phyloP scores from a whole-genome alignment of 2,797 vertebrate genomes.

The Lithobates sylvaticus region DNA sequence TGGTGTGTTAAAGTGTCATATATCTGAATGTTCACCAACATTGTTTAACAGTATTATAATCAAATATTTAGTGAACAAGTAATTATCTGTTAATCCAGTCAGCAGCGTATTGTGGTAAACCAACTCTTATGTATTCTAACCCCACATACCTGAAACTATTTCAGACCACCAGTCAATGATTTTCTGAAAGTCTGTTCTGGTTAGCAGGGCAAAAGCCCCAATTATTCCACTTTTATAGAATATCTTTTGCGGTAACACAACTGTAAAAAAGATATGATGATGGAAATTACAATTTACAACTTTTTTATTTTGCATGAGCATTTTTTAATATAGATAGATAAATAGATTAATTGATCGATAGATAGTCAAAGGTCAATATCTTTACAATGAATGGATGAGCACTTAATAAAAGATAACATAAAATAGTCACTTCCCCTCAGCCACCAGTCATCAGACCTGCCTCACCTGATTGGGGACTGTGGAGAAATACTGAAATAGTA shows the following conservation, averaged over 20 bases:
- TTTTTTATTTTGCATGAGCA: no score
- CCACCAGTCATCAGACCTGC: no score
- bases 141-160: constrained; percentile 4
- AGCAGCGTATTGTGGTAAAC: constrained; percentile 31
- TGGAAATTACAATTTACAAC: no score
- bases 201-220: not conserved
- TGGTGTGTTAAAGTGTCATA: constrained; percentile 2
- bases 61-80: constrained; percentile 8
- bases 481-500: no score
- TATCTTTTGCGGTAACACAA: not conserved
- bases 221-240: not conserved
- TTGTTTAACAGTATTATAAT: constrained; percentile 2
- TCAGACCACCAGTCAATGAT: not conserved
- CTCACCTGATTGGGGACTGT: no score
- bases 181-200: not conserved
- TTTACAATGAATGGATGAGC: no score
- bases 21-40: not conserved
- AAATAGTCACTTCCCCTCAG: no score
- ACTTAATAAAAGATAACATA: no score
- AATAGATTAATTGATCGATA: no score
- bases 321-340: no score
- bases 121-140: not conserved
- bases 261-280: no score
- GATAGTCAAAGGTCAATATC: no score
- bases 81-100: constrained; percentile 32